Percentiles rank a stretch among this genome's conserved stretches.
Evolutionary conservation across 2,888 invertebrate genomes (phyloP).

Genomic region (Crossocerus cetratus): DNA sequence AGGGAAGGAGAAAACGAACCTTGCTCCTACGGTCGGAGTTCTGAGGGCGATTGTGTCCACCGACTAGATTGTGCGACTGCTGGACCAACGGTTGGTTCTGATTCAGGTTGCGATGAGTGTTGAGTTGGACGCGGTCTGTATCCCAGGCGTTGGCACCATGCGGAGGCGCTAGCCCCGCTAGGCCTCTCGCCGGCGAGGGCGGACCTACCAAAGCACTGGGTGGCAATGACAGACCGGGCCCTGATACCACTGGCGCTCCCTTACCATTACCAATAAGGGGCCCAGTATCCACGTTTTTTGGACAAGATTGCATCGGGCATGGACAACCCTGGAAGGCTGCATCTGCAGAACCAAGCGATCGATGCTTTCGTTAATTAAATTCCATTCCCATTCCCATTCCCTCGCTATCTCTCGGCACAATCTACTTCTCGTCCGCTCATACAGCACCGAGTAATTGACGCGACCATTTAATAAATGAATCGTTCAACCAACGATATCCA

Average conservation of each 20-base stretch:
- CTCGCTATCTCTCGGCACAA: not conserved
- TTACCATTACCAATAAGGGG: conserved; percentile 98
- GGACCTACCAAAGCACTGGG: conserved; percentile 77
- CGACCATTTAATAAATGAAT: too few relatives aligned
- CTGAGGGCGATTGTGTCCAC: conserved; percentile 65
- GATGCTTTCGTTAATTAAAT: conserved; percentile 4
- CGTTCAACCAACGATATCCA: too few relatives aligned
- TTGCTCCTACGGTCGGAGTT: conserved; percentile 68
- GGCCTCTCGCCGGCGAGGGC: conserved; percentile 79
- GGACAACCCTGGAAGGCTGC: conserved; percentile 86
- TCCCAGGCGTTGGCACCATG: conserved; percentile 77
- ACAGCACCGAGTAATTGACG: not conserved
- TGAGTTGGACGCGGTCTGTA: conserved; percentile 79
- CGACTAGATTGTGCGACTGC: conserved; percentile 73
- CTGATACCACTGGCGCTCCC: conserved; percentile 78
- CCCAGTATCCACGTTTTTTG: conserved; percentile 99
- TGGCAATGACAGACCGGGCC: conserved; percentile 78
- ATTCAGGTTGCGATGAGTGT: conserved; percentile 71
- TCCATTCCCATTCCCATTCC: not conserved
- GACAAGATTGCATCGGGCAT: conserved; percentile 95
- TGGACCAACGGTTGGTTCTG: conserved; percentile 65
- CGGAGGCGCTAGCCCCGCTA: conserved; percentile 76
- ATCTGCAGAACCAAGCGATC: conserved; percentile 61
- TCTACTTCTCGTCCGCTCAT: not conserved
- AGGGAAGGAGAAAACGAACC: conserved; percentile 51